Conservation (phyloP, 2,797 vertebrate genomes). For the Aphelocoma californica region DNA sequence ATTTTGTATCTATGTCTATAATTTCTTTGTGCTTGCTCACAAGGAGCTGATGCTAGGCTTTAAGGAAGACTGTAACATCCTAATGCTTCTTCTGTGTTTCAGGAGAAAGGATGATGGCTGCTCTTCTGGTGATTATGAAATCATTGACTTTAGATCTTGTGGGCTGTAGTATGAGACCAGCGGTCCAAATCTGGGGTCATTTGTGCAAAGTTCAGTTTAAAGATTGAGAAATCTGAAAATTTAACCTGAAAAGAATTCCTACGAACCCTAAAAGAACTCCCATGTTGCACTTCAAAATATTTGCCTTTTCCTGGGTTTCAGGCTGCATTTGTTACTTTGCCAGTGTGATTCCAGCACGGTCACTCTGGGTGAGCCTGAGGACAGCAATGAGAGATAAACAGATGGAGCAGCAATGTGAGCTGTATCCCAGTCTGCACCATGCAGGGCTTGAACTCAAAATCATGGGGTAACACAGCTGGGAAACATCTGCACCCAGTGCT, state of each 20-base stretch:
- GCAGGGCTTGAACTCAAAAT: neutral
- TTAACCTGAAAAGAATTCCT: neutral
- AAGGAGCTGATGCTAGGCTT: neutral
- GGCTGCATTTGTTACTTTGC: neutral
- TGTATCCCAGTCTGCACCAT: neutral
- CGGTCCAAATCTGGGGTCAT: neutral
- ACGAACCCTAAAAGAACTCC: neutral
- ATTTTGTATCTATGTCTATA: neutral
- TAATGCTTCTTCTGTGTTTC: neutral
- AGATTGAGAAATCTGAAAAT: neutral
- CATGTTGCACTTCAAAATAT: neutral
- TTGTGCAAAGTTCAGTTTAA: neutral
- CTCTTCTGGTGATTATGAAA: neutral
- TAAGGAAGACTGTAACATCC: neutral
- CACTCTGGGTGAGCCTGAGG: neutral
- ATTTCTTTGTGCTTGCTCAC: neutral
- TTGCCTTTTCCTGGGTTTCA: neutral
- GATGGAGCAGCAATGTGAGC: neutral
- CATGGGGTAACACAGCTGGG: fast-evolving
- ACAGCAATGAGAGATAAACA: neutral
- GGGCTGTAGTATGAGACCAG: neutral
- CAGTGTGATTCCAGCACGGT: neutral
- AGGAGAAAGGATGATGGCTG: neutral
- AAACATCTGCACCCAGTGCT: neutral
- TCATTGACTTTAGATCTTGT: neutral